Base-by-base conservation (phyloP, 2,888 invertebrate species). In the Papilio elwesi region DNA sequence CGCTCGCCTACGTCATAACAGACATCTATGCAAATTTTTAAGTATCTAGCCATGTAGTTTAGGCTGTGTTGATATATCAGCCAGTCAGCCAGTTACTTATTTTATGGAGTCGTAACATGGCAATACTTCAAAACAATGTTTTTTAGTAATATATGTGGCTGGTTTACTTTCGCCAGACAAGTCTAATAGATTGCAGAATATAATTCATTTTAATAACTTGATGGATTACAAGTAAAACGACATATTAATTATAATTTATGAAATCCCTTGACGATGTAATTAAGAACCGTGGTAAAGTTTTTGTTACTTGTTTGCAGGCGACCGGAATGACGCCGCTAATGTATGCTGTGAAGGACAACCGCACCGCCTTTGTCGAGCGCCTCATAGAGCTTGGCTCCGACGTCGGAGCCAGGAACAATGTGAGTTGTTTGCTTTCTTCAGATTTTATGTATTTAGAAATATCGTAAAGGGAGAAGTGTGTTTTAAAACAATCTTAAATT, bases 341-440 rank as follows among this genome's bases (percentile, higher is more conserved):
- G 98, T 97, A 97, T 86, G 98, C 98, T 1, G 98, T 98, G 47
- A 98, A 98, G 92, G 99, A 99, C 92, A 99, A 98, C 92, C 95
- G 98, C 79, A 97, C 98, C 0, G 96, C 97, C 36, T 96, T 98
- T 84, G 96, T 98, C 79, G 99, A 99, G 90, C 95, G 98, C 74
- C 96, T 99, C 94, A 96, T 99, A 78, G 99, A 99, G 76, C 95
- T 99, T 16, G 99, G 99, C 59, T 97, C 97, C 10, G 98, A 98
- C 88, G 96, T 98, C 74, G 97, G 98, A 77, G 97, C 97, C 62
- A 96, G 97, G 82, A 98, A 98, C 85, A 97, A 98, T 91, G 99
- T 98, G 92, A 97, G 97, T 7, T 1, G 97, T 7, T 1, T 9
- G 38, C 10, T 65, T 65, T 51, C 5, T 36, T 13, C 15, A 38